These are phyloP conservation scores for Ophthalmolycus amberensis DNA, from an alignment of 2,113 vertebrate genomes.

Conservation along the genomic window DNA sequence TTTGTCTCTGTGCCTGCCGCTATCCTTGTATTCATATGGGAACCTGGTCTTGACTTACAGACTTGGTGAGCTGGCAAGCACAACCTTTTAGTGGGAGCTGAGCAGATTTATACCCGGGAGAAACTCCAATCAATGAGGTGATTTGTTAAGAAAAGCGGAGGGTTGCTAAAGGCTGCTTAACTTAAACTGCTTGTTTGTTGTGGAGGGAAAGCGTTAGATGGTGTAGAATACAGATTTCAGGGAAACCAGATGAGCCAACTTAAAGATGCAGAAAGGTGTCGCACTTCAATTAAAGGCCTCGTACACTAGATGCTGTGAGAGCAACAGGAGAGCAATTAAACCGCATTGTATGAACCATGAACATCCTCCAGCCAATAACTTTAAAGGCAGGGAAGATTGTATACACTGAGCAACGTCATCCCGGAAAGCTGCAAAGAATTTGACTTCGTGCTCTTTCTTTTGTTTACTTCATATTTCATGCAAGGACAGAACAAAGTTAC, in stretches of 20 bases:
- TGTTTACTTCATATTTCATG: constrained; percentile 60
- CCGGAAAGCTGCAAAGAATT: constrained; percentile 12
- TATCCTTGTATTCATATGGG: constrained; percentile 38
- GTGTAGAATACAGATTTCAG: constrained; percentile 23
- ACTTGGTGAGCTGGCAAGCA: constrained; percentile 40
- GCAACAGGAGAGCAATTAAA: constrained; percentile 32
- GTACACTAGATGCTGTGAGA: neutral
- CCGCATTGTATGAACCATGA: constrained; percentile 5
- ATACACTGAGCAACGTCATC: constrained; percentile 1
- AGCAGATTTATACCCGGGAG: constrained; percentile 63
- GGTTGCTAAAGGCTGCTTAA: constrained; percentile 49
- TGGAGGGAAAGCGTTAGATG: constrained; percentile 25
- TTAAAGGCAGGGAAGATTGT: neutral
- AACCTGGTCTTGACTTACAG: constrained; percentile 46
- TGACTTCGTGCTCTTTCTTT: constrained; percentile 57
- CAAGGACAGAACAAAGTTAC: constrained; percentile 66
- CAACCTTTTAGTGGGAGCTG: constrained; percentile 48
- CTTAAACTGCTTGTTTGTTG: constrained; percentile 61
- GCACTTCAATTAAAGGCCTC: constrained; percentile 38
- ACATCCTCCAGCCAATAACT: neutral
- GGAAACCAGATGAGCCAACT: constrained; percentile 21
- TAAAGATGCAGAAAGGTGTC: constrained; percentile 32
- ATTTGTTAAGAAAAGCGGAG: constrained; percentile 58
- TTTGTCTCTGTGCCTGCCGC: constrained; percentile 24
- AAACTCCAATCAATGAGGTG: constrained; percentile 63